phyloP scores from a whole-genome alignment of 2,113 vertebrate species.

The Toxotes chatareus region DNA sequence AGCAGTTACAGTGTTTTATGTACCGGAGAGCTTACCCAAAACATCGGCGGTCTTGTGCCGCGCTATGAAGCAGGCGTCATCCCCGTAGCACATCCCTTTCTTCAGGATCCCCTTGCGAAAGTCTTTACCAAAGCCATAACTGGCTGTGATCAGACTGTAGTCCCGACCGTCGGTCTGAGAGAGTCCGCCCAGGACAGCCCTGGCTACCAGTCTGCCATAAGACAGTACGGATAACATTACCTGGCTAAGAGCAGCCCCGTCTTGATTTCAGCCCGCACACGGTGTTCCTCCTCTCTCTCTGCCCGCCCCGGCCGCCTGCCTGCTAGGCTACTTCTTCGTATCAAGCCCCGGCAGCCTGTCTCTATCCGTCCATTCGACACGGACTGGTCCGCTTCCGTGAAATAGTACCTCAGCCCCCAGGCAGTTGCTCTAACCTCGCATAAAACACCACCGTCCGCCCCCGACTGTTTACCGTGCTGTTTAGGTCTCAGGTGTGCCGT shows the following conservation, averaged over 20 bases:
- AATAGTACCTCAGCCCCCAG: not conserved
- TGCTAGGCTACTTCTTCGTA: conserved; percentile 33
- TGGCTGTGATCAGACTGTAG: conserved; percentile 95
- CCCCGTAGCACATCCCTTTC: conserved; percentile 98
- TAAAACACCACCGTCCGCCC: not conserved
- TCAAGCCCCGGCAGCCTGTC: conserved; percentile 14
- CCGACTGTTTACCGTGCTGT: not conserved
- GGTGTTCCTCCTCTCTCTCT: conserved; percentile 14
- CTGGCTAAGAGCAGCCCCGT: conserved; percentile 45
- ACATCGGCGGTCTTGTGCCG: conserved; percentile 92
- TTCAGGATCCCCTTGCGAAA: conserved; percentile 99
- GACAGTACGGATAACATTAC: conserved; percentile 98
- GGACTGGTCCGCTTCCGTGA: conserved; percentile 10
- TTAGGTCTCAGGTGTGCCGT: conserved; percentile 60
- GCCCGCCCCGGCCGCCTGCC: conserved; percentile 29
- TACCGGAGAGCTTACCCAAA: conserved; percentile 86
- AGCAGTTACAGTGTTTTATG: not conserved
- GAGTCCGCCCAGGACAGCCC: conserved; percentile 97
- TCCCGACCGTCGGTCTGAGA: conserved; percentile 96
- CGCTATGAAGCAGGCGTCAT: conserved; percentile 97
- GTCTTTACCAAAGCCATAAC: conserved; percentile 98
- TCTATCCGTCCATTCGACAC: conserved; percentile 69
- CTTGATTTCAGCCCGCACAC: conserved; percentile 38
- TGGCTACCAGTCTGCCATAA: conserved; percentile 96
- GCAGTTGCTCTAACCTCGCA: not conserved